phyloP scores from a whole-genome alignment of 2,888 invertebrate species.

The Volucella inflata region DNA sequence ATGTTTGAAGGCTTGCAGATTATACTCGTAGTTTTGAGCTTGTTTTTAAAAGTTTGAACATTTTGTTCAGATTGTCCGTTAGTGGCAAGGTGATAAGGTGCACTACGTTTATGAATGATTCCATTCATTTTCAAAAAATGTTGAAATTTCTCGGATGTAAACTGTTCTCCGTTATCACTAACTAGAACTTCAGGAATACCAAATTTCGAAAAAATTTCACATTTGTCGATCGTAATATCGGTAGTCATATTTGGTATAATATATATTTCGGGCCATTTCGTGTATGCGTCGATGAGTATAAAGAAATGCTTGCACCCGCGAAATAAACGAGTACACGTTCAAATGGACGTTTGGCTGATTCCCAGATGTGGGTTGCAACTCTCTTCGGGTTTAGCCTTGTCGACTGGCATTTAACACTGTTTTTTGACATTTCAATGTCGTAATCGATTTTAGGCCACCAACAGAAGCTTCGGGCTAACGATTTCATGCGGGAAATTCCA shows the following conservation, averaged over 20 bases:
- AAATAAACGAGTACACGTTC: slow-evolving; percentile 74
- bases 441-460: too few relatives aligned
- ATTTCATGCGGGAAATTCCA: slow-evolving; percentile 57
- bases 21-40: too few relatives aligned
- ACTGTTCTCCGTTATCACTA: slow-evolving; percentile 34
- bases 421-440: slow-evolving; percentile 74
- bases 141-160: slow-evolving; percentile 25
- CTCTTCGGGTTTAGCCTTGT: slow-evolving; percentile 46
- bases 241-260: slow-evolving; percentile 62
- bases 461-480: too few relatives aligned
- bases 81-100: slow-evolving; percentile 41
- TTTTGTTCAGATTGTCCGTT: slow-evolving; percentile 30
- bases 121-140: slow-evolving; percentile 35
- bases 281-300: slow-evolving; percentile 81
- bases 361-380: slow-evolving; percentile 57
- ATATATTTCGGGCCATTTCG: slow-evolving; percentile 82
- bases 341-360: slow-evolving; percentile 68
- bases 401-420: slow-evolving; percentile 33
- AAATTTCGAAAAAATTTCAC: slow-evolving; percentile 34
- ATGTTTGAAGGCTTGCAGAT: too few relatives aligned
- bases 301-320: slow-evolving; percentile 76
- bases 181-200: slow-evolving; percentile 18
- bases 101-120: slow-evolving; percentile 24
- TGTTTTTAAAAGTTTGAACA: slow-evolving; percentile 39
- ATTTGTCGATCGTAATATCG: slow-evolving; percentile 32